Base-by-base conservation (phyloP, 2,113 vertebrate genomes). In the Chinchilla lanigera region DNA sequence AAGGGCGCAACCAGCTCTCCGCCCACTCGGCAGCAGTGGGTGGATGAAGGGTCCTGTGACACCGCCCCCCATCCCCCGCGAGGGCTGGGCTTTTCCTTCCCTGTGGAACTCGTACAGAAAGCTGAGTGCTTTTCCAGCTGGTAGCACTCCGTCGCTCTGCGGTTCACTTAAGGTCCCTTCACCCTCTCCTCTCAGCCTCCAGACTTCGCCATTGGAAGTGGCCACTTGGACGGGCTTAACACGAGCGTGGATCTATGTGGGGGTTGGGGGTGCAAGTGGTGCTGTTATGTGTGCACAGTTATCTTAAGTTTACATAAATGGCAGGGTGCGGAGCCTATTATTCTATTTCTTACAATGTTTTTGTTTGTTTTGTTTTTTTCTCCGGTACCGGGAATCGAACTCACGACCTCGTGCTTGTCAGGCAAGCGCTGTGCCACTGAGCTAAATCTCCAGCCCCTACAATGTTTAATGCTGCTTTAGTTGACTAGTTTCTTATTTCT, bases 41-140 rank as follows among this genome's bases (percentile, higher is more conserved):
- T n/a, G n/a, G n/a, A n/a, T 9, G 67, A 22, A 22, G 67, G 7
- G 0, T 0, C 19, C 41, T 24, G 41, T 7, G 67, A 95, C 35
- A 35, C 33, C 33, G 33, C 16, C 58, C 6, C 5, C 2, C 26
- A n/a, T n/a, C n/a, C n/a, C n/a, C n/a, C n/a, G n/a, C 60, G n/a
- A 47, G 11, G 3, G 16, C 3, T n/a, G 26, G 1, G 26, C 28
- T 38, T 8, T 28, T 10, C 3, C 28, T 1, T 11, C 75, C 67
- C 67, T 75, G 41, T 44, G 95, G 56, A 86, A 10, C 20, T 0
- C 20, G 38, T 73, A 44, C 77, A 47, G 47, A 67, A 84, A 58
- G 24, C 7, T 11, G 10, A 41, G 71, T 13, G 22, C 10, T 71
- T 9, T 35, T 26, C 8, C 38, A 44, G 71, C 20, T 26, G 22